A percentile compares a stretch with the other conserved stretches of the same genome.
phyloP scores from a whole-genome alignment of 2,888 invertebrate species.

The Rhagophthalmus giganteus region DNA sequence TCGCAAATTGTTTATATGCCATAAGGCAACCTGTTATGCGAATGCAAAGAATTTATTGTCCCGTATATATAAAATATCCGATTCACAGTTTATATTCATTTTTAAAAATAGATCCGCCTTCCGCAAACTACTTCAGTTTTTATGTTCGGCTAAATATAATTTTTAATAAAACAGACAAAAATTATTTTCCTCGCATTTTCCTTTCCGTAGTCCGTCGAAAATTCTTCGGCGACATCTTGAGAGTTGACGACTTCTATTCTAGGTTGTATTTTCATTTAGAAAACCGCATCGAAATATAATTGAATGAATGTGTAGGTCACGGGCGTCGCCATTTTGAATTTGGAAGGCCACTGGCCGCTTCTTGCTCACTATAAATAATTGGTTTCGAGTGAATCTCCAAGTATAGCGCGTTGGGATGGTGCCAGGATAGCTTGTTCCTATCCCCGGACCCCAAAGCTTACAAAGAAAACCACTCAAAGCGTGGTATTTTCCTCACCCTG shows the following conservation, averaged over 20 bases:
- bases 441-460: conserved; percentile 38
- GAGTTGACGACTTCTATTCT: too few species aligned
- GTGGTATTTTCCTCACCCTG: conserved; percentile 26
- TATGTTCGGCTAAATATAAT: conserved; percentile 2
- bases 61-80: conserved; percentile 18
- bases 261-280: too few species aligned
- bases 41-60: conserved; percentile 21
- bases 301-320: conserved; percentile 55
- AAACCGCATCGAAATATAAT: too few species aligned
- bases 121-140: conserved; percentile 23
- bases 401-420: conserved; percentile 81
- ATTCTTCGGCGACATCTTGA: too few species aligned
- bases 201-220: too few species aligned
- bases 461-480: conserved; percentile 35
- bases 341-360: conserved; percentile 62
- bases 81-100: conserved; percentile 26
- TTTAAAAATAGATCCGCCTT: conserved; percentile 24
- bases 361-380: conserved; percentile 71
- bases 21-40: conserved; percentile 30
- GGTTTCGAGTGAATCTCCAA: conserved; percentile 75
- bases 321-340: conserved; percentile 55
- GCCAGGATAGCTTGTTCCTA: conserved; percentile 65
- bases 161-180: conserved; percentile 2
- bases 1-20: neutral
- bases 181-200: too few species aligned